Conservation (phyloP, 2,113 vertebrate genomes). For the crab-eating macaque (Macaca fascicularis) region T2T-MFA8v1.1 NC_088378.1:79483501-79484000, state of each 20-base stretch:
- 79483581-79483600: conserved; percentile 46
- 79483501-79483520: conserved; percentile 62
- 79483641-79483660: conserved; percentile 41
- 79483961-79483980: conserved; percentile 66
- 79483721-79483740: not conserved
- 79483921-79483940: conserved; percentile 59
- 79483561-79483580: conserved; percentile 63
- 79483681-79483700: conserved; percentile 38
- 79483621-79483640: conserved; percentile 49
- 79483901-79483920: conserved; percentile 71
- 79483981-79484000: conserved; percentile 16
- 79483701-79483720: conserved; percentile 44
- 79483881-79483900: conserved; percentile 58
- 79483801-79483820: not conserved
- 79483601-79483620: conserved; percentile 50
- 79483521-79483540: conserved; percentile 58
- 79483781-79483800: not conserved
- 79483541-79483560: conserved; percentile 54
- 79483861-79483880: conserved; percentile 66
- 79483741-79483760: conserved; percentile 3
- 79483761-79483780: not conserved
- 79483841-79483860: conserved; percentile 45
- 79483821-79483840: not conserved
- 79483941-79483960: conserved; percentile 62
- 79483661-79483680: not conserved